phyloP scores from a whole-genome alignment of 2,888 invertebrate genomes.

The Argyra leucocephala region DNA sequence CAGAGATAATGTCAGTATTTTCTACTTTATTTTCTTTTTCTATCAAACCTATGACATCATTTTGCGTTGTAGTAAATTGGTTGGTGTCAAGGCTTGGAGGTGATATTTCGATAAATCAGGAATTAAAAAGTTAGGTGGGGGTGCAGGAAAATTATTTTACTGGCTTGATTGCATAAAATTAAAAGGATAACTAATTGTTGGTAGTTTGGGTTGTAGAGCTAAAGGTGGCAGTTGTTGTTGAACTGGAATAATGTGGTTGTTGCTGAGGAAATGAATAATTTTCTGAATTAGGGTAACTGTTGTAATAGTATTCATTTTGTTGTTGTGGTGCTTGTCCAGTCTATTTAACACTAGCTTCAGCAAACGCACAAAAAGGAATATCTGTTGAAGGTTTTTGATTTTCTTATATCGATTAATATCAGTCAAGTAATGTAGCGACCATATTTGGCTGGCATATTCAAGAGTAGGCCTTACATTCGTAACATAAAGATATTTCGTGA shows the following conservation, averaged over 20 bases:
- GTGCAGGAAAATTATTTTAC: constrained; percentile 46
- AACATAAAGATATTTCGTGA: too few species aligned
- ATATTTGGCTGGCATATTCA: too few species aligned
- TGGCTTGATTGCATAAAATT: constrained; percentile 25
- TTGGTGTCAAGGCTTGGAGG: constrained; percentile 49
- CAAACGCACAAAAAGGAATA: constrained; percentile 4
- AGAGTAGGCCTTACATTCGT: too few species aligned
- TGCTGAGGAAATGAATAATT: background rate
- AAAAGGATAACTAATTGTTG: background rate
- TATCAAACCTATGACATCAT: background rate
- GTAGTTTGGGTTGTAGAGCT: background rate
- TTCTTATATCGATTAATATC: too few species aligned
- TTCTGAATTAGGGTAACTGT: background rate
- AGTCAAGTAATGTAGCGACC: too few species aligned
- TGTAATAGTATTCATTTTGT: background rate
- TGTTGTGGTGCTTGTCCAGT: background rate
- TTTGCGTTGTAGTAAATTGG: background rate
- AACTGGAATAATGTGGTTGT: background rate
- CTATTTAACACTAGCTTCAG: constrained; percentile 4
- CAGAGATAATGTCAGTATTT: constrained; percentile 37
- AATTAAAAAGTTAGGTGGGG: constrained; percentile 52
- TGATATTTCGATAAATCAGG: constrained; percentile 79
- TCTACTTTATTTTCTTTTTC: constrained; percentile 26
- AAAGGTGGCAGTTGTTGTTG: background rate
- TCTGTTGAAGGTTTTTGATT: constrained; percentile 15